Conservation (phyloP, 2,797 vertebrate species). For the Eulemur mongoz region DNA sequence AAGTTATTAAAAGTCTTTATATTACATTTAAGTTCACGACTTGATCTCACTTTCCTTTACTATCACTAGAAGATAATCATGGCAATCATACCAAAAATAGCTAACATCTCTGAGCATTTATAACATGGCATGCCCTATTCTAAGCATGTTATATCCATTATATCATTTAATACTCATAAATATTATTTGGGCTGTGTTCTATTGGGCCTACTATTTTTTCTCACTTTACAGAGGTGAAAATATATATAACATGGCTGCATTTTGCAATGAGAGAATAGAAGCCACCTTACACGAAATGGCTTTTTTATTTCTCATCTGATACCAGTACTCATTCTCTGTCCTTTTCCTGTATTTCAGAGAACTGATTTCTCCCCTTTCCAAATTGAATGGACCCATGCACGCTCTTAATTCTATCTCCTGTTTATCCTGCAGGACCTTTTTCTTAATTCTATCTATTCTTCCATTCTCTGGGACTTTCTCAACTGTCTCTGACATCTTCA, state of each 20-base stretch:
- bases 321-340: neutral
- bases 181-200: neutral
- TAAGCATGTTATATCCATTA: neutral
- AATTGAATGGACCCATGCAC: neutral
- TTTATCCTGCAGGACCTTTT: neutral
- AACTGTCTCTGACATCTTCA: neutral
- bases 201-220: neutral
- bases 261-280: neutral
- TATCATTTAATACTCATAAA: neutral
- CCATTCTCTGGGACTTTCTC: neutral
- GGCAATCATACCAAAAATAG: neutral
- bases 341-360: constrained; percentile 1
- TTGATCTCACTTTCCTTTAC: neutral
- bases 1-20: neutral
- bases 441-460: neutral
- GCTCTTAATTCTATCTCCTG: neutral
- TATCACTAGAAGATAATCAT: neutral
- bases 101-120: neutral
- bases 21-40: neutral
- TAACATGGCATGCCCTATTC: neutral
- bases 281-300: neutral
- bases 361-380: neutral
- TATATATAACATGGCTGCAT: neutral
- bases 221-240: constrained; percentile 8
- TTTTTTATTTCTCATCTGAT: neutral